Evolutionary conservation across 2,113 vertebrate species (phyloP).

Genomic region (Eleginops maclovinus): DNA sequence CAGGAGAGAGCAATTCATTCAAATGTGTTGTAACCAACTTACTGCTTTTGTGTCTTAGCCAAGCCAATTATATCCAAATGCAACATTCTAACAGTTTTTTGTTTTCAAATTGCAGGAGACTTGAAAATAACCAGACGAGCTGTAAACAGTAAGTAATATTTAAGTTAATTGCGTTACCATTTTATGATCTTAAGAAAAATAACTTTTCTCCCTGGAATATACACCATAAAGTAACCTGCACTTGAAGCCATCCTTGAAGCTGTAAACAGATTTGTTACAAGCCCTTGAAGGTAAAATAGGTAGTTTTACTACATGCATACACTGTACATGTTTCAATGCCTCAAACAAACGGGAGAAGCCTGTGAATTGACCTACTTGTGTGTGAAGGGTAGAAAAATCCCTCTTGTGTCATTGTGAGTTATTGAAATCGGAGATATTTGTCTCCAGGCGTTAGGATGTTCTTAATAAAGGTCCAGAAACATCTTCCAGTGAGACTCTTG

Average conservation of each 20-base stretch:
- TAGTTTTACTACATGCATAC: neutral
- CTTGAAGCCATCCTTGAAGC: constrained; percentile 1
- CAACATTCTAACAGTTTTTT: constrained; percentile 26
- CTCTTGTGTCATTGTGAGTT: constrained; percentile 57
- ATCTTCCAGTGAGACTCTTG: neutral
- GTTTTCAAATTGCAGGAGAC: constrained; percentile 72
- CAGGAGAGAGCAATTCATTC: constrained; percentile 6
- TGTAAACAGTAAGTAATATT: constrained; percentile 73
- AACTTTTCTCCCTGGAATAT: neutral
- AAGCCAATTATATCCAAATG: neutral
- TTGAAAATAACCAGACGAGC: constrained; percentile 73
- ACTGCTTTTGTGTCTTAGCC: neutral
- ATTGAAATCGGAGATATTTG: constrained; percentile 63
- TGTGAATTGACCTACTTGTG: constrained; percentile 67
- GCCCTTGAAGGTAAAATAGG: neutral
- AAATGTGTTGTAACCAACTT: constrained; percentile 29
- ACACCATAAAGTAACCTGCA: neutral
- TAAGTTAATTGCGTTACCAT: neutral
- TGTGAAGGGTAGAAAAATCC: constrained; percentile 31
- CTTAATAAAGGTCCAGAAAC: constrained; percentile 17
- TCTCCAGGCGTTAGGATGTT: constrained; percentile 30
- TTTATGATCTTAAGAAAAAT: neutral
- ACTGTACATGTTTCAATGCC: constrained; percentile 30
- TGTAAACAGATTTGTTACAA: neutral
- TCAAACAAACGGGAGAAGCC: constrained; percentile 38